These are phyloP conservation scores for Stramonita haemastoma DNA, from an alignment of 2,888 invertebrate genomes.

Conservation along the genomic window DNA sequence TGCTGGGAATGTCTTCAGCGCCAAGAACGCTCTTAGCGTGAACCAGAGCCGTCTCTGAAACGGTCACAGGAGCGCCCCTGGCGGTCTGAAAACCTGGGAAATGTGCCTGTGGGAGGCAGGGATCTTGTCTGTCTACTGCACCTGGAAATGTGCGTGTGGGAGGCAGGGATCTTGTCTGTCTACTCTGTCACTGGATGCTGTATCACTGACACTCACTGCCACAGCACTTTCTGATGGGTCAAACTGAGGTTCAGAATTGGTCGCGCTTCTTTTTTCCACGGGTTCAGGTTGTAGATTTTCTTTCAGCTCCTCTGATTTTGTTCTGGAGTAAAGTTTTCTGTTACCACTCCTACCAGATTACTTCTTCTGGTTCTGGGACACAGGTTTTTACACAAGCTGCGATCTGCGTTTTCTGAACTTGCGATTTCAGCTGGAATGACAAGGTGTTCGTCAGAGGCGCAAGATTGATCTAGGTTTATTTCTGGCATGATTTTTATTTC, in stretches of 20 bases:
- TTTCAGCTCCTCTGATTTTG: not conserved
- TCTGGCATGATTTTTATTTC: not conserved
- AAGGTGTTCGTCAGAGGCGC: not conserved
- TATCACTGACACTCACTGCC: not conserved
- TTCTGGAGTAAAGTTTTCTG: not conserved
- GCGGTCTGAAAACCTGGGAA: conserved; percentile 38
- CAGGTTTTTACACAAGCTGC: not conserved
- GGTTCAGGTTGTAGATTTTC: not conserved
- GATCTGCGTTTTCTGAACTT: not conserved
- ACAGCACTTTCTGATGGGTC: not conserved
- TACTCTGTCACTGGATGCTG: not conserved
- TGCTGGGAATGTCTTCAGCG: not conserved
- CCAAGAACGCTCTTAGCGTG: conserved; percentile 14
- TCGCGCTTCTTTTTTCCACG: not conserved
- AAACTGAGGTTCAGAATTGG: not conserved
- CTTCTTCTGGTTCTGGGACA: not conserved
- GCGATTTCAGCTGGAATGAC: not conserved
- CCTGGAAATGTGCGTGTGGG: not conserved
- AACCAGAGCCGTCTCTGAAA: conserved; percentile 6
- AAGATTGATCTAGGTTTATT: not conserved
- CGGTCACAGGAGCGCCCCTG: not conserved
- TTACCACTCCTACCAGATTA: not conserved
- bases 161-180: not conserved
- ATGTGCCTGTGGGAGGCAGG: not conserved
- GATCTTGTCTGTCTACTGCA: not conserved